phyloP scores from a whole-genome alignment of 1,140 invertebrate species.

The Diplogasteroides magnus region DNA sequence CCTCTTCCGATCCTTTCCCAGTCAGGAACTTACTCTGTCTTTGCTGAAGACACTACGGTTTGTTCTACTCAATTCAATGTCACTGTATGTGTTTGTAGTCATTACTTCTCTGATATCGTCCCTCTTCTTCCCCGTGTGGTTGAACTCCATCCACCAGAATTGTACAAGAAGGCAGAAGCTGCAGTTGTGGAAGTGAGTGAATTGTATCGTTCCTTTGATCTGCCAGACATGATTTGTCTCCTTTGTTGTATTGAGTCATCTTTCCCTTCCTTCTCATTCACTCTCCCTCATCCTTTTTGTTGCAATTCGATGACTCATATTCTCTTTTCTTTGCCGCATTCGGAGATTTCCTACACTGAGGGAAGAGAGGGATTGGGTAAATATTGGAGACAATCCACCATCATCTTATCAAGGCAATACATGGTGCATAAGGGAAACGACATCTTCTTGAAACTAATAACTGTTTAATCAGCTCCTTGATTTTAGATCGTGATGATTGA shows the following conservation, averaged over 20 bases:
- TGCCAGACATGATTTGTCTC: too few species aligned
- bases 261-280: conserved; percentile 10
- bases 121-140: neutral
- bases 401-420: too few species aligned
- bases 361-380: neutral
- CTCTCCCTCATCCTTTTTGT: too few species aligned
- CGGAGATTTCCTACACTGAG: neutral
- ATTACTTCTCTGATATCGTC: neutral
- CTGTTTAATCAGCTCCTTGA: conserved; percentile 3
- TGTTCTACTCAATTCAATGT: neutral
- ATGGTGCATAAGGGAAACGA: neutral
- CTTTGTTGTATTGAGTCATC: neutral
- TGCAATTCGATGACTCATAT: neutral
- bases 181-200: neutral
- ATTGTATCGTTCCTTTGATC: too few species aligned
- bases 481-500: conserved; percentile 34
- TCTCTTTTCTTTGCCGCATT: neutral
- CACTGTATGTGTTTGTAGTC: neutral
- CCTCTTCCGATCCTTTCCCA: neutral
- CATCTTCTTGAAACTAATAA: neutral
- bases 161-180: neutral
- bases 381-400: too few species aligned
- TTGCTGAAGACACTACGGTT: neutral
- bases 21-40: neutral
- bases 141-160: neutral